Evolutionary conservation across 2,113 vertebrate species (phyloP), one percentile per base, ranked within the genome.

Genomic region (Ophiodon elongatus): DNA sequence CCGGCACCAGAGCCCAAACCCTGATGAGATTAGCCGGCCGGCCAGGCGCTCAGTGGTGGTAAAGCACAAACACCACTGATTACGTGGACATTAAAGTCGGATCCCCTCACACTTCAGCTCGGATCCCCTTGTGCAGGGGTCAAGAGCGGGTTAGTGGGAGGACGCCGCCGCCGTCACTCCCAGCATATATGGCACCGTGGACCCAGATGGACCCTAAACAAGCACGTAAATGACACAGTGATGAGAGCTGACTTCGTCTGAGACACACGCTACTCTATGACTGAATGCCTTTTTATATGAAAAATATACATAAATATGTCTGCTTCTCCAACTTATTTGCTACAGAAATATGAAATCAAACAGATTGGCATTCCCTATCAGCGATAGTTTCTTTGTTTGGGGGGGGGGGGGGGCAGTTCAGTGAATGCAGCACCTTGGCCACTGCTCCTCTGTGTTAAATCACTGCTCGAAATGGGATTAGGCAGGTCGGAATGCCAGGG

Each of bases 401-500:
- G 17, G 17, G 4, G 1, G 23, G 50, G 68, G 65, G 23, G 27
- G 66, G 50, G 14, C 4, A 19, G 77, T 75, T 73, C 64, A 81
- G 47, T 65, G 54, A 87, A 85, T 73, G 82, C 64, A 62, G 45
- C 23, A 57, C 52, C 62, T 91, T 70, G 88, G 92, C 92, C 92
- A 76, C 72, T 85, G 79, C 50, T 80, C 77, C 83, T 90, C 83
- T 86, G 73, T 76, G 91, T 87, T 90, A 93, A 94, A 91, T 92
- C 95, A 88, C 82, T 95, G 91, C 84, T 90, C 89, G 88, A 92
- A 93, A 95, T 95, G 93, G 93, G 95, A 94, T 93, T 71, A 95
- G 87, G 90, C 89, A 91, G 94, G 76, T 85, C 91, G 91, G 85
- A 92, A 95, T 93, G 89, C 91, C 81, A 76, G 74, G 83, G 92